phyloP scores from a whole-genome alignment of 2,113 vertebrate species.

The Orcinus orca region DNA sequence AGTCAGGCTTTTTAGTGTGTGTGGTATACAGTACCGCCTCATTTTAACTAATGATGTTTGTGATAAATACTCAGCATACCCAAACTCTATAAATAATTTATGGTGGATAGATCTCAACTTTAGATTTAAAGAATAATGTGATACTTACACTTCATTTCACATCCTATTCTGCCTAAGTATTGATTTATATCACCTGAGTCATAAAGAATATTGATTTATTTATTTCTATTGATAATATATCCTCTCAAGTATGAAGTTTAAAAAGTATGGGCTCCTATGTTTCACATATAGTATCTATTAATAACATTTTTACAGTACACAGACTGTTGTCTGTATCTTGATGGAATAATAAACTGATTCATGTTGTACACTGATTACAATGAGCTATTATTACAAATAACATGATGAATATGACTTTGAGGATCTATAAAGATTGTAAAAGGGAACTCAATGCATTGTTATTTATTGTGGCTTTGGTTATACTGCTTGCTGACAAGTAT shows the following conservation, averaged over 20 bases:
- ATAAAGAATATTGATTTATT: constrained; percentile 20
- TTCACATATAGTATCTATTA: background rate
- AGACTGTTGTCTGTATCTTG: background rate
- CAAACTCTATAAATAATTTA: background rate
- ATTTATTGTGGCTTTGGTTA: constrained; percentile 31
- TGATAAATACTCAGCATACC: background rate
- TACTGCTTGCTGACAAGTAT: background rate
- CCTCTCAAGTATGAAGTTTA: constrained; percentile 12
- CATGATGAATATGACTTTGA: constrained; percentile 19
- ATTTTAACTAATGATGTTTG: background rate
- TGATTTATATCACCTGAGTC: background rate
- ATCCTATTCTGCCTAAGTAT: background rate
- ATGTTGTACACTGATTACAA: background rate
- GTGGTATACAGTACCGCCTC: background rate
- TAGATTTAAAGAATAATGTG: constrained; percentile 10
- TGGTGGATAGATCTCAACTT: background rate
- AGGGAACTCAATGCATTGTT: background rate
- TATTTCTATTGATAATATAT: constrained; percentile 10
- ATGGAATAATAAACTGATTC: background rate
- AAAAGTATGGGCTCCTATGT: background rate
- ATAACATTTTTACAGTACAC: background rate
- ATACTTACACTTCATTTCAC: background rate
- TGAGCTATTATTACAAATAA: constrained; percentile 36
- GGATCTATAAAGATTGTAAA: background rate
- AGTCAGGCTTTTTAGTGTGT: background rate